Conservation (phyloP, 2,888 invertebrate genomes). For the Phyto melanocephala region DNA sequence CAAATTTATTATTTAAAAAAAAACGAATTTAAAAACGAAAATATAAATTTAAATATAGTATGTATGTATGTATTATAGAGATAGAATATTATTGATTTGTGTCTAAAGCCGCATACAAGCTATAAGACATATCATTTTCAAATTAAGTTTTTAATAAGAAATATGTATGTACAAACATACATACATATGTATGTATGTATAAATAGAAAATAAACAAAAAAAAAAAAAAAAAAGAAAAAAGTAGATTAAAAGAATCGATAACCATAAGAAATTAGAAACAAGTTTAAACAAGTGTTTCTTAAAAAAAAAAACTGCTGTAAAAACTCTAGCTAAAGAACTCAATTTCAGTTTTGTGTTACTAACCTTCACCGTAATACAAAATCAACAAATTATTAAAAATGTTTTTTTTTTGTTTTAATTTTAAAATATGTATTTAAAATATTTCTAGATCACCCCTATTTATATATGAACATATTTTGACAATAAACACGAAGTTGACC, state of each 20-base stretch:
- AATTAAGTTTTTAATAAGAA: constrained; percentile 10
- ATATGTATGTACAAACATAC: too few relatives aligned
- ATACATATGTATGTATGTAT: too few relatives aligned
- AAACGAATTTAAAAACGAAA: not conserved
- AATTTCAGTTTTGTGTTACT: constrained; percentile 42
- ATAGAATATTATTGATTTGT: constrained; percentile 49
- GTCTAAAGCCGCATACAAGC: constrained; percentile 7
- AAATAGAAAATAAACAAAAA: not conserved
- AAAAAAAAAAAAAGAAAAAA: constrained; percentile 21
- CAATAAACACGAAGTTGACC: not conserved
- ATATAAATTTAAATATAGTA: not conserved
- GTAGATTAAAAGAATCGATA: constrained; percentile 59
- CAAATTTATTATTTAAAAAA: constrained; percentile 29
- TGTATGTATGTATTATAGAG: not conserved
- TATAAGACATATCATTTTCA: not conserved
- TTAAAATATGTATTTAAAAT: not conserved
- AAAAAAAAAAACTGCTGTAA: not conserved
- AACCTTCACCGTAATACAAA: constrained; percentile 23
- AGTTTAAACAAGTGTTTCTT: constrained; percentile 61
- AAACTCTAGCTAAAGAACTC: not conserved
- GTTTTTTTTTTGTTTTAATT: not conserved
- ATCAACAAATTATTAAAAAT: not conserved
- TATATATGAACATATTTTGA: not conserved
- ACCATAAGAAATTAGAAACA: constrained; percentile 23
- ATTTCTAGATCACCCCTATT: constrained; percentile 40